Percentiles rank a stretch among this genome's conserved stretches.
phyloP scores from a whole-genome alignment of 2,113 vertebrate genomes.

The Cyanistes caeruleus region DNA sequence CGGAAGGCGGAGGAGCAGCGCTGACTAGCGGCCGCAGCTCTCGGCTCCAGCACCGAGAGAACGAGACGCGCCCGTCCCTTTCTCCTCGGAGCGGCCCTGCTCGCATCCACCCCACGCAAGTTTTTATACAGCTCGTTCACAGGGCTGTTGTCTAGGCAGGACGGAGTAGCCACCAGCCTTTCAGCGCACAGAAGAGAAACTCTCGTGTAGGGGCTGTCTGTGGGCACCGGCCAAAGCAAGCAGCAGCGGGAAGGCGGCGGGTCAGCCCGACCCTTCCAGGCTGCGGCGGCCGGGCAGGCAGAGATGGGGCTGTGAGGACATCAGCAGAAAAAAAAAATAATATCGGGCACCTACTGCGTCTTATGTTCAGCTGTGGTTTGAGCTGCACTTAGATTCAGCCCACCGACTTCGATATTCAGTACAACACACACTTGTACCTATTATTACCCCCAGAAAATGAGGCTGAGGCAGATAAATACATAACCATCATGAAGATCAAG shows the following conservation, averaged over 20 bases:
- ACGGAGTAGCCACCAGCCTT: accelerated
- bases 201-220: accelerated
- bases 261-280: neutral
- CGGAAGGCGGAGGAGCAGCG: slow-evolving; percentile 19
- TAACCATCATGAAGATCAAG: accelerated
- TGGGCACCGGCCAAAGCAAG: neutral
- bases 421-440: neutral
- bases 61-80: too few species aligned
- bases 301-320: neutral
- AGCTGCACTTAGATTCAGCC: neutral
- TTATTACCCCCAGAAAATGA: neutral
- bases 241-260: accelerated
- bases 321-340: neutral
- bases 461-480: neutral
- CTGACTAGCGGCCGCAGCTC: slow-evolving; percentile 34
- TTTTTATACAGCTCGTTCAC: accelerated
- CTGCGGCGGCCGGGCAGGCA: accelerated
- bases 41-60: neutral
- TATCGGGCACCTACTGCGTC: accelerated
- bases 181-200: neutral
- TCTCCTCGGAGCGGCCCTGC: neutral
- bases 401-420: neutral
- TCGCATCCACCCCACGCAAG: neutral
- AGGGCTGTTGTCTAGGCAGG: neutral
- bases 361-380: neutral